Base-by-base conservation (phyloP, 2,113 vertebrate species). In the Thamnaconus septentrionalis region DNA sequence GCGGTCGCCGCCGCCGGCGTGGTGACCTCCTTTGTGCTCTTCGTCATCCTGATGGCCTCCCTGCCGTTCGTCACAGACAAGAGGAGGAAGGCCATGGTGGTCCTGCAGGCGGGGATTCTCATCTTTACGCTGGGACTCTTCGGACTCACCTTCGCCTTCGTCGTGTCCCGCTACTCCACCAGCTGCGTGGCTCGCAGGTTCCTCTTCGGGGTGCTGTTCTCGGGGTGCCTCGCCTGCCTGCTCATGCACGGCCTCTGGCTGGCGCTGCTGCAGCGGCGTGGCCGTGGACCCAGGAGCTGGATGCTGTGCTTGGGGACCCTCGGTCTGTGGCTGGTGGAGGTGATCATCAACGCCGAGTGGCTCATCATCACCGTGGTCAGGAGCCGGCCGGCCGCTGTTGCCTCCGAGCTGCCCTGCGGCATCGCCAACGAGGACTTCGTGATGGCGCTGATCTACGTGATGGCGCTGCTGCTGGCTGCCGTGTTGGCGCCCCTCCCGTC, bases 261-360 rank as follows among this genome's bases (percentile, higher is more conserved):
- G 40, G 90, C 90, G 69, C 90, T 93, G 76, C 86, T 97, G 65
- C 70, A 75, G 0, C 83, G 90, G 7, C 89, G 76, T 64, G 92
- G 92, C 74, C 82, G 60, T 0, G 91, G 88, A 0, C 94, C 92
- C 0, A 89, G 80, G 50, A 92, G 93, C 54, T 95, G 94, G 94
- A 82, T 88, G 76, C 61, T 94, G 0, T 94, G 94, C 77, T 54
- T 84, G 0, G 88, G 92, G 60, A 94, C 96, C 0, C 49, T 96
- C 73, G 87, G 89, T 11, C 91, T 98, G 1, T 80, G 91, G 81
- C 82, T 93, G 0, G 94, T 98, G 4, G 95, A 98, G 77, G 93
- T 94, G 46, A 94, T 98, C 83, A 94, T 98, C 87, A 98, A 97
- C 42, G 71, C 93, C 0, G 96, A 98, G 87, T 98, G 96, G 96